phyloP scores from a whole-genome alignment of 2,888 invertebrate species.

The Pollenia amentaria region DNA sequence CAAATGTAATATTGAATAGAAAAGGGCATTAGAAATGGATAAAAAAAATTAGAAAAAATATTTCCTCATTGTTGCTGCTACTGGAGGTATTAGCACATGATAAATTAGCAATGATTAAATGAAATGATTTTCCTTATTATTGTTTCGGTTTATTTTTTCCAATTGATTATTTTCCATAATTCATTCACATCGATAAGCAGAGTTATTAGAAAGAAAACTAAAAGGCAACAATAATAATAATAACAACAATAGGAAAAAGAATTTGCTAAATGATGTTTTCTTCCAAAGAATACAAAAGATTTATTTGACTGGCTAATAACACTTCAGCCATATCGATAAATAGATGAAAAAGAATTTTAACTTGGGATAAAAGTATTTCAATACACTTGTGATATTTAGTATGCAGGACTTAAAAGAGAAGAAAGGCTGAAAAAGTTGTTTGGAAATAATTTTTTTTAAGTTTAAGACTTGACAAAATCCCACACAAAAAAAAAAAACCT shows the following conservation, averaged over 20 bases:
- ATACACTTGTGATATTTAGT: neutral
- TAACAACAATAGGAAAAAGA: slow-evolving; percentile 1
- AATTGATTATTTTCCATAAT: slow-evolving; percentile 69
- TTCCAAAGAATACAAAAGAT: slow-evolving; percentile 47
- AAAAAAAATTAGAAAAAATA: slow-evolving; percentile 1
- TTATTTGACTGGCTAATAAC: slow-evolving; percentile 68
- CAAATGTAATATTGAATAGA: neutral
- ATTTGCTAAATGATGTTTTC: slow-evolving; percentile 39
- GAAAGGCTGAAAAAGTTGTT: neutral
- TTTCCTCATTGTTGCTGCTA: slow-evolving; percentile 6
- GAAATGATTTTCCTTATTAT: slow-evolving; percentile 64
- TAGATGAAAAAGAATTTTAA: neutral
- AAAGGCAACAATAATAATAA: slow-evolving; percentile 4
- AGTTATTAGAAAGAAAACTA: slow-evolving; percentile 34
- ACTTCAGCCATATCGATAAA: slow-evolving; percentile 11
- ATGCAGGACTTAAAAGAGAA: neutral
- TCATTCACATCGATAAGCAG: slow-evolving; percentile 62
- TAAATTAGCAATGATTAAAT: slow-evolving; percentile 71
- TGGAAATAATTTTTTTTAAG: neutral
- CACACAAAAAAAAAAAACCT: no score
- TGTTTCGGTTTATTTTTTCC: slow-evolving; percentile 19
- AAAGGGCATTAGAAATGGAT: neutral
- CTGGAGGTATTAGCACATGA: slow-evolving; percentile 65
- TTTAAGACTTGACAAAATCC: neutral
- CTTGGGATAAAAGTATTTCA: neutral